A percentile compares a stretch with the other conserved stretches of the same genome.
These are phyloP conservation scores for Philotrypesis tridentata DNA, from an alignment of 1,140 invertebrate genomes.

Conservation along the genomic window DNA sequence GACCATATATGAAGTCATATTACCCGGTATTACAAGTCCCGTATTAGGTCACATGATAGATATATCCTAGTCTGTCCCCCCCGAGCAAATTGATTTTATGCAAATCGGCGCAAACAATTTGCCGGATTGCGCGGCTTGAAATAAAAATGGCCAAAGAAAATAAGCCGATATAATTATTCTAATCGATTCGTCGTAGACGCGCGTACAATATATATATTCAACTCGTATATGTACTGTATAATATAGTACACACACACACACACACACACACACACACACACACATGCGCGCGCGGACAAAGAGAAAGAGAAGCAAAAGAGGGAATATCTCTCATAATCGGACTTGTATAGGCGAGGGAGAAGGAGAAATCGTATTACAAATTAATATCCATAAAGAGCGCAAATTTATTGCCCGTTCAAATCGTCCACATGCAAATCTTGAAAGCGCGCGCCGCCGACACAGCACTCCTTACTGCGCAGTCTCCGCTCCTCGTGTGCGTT, in stretches of 20 bases:
- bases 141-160: background rate
- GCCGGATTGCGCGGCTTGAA: background rate
- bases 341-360: background rate
- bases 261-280: no score
- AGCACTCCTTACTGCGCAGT: background rate
- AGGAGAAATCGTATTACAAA: conserved; percentile 33
- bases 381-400: conserved; percentile 40
- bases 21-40: conserved; percentile 14
- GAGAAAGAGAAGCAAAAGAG: background rate
- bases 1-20: conserved; percentile 20
- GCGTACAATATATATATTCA: no score
- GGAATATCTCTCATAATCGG: conserved; percentile 19
- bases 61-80: background rate
- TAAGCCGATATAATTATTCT: conserved; percentile 19
- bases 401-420: conserved; percentile 34
- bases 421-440: conserved; percentile 18
- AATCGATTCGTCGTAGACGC: conserved; percentile 18
- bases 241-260: no score
- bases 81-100: background rate
- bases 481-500: background rate
- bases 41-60: conserved; percentile 4
- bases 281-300: background rate
- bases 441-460: conserved; percentile 13
- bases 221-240: no score
- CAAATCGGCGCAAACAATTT: background rate